Evolutionary conservation across 1,140 invertebrate species (phyloP), one percentile per base, ranked within the genome.

Genomic region (Macrosteles quadrilineatus): DNA sequence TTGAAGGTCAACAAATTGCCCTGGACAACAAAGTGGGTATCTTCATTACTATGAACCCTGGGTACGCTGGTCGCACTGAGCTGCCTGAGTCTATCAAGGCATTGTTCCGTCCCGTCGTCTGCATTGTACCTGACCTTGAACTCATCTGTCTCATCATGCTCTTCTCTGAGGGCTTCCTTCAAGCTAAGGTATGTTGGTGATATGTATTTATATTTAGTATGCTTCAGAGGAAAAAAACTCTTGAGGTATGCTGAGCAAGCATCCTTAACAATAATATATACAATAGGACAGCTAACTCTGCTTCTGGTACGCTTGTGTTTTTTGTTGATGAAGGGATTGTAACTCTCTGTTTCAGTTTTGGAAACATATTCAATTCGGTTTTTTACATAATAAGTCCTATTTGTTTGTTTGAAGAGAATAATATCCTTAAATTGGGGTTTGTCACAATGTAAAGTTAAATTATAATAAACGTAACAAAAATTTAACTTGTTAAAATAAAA

Each of bases 31-130:
- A 94, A 82, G 90, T 96, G 17, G 94, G 94, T 1, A 90, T 96
- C 65, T 97, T 97, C 77, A 95, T 96, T 45, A 96, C 94, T 9
- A 96, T 97, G 93, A 96, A 96, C 84, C 93, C 93, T 0, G 94
- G 93, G 3, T 95, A 96, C 78, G 92, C 93, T 0, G 93, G 94
- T 0, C 86, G 93, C 55, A 96, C 93, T 0, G 93, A 96, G 77
- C 81, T 97, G 30, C 94, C 94, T 0, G 94, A 96, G 80, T 95
- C 93, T 0, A 91, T 97, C 0, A 97, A 97, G 79, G 91, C 92
- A 0, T 79, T 96, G 0, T 97, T 96, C 79, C 83, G 95, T 29
- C 94, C 95, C 0, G 94, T 96, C 0, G 92, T 94, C 1, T 95
- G 94, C 76, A 92, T 95, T 68, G 86, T 93, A 25, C 95, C 95